These are phyloP conservation scores for Uloborus plumipes DNA, from an alignment of 2,888 invertebrate genomes.

Conservation along the genomic window DNA sequence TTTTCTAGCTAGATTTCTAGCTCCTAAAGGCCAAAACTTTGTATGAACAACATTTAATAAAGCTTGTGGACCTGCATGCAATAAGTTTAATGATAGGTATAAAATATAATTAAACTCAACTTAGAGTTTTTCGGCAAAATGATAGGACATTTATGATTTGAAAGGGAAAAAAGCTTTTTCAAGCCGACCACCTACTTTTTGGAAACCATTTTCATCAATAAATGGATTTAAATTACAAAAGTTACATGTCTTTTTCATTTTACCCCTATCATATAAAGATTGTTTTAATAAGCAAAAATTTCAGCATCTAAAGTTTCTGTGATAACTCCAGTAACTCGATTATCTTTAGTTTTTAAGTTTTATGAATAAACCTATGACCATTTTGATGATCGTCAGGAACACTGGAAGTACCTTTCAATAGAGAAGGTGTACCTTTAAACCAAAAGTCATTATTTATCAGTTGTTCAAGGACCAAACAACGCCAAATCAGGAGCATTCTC, in stretches of 20 bases:
- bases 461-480: background rate
- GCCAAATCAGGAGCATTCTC: constrained; percentile 7
- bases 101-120: background rate
- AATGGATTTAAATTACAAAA: background rate
- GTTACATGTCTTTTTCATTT: background rate
- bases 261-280: background rate
- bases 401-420: too few relatives aligned
- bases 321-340: background rate
- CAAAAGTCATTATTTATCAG: too few relatives aligned
- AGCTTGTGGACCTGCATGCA: constrained; percentile 5
- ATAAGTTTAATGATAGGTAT: background rate
- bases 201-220: background rate
- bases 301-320: background rate
- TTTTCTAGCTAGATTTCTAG: background rate
- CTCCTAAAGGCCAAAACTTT: constrained; percentile 13
- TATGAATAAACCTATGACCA: too few relatives aligned
- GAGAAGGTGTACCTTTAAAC: too few relatives aligned
- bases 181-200: constrained; percentile 5
- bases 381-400: too few relatives aligned
- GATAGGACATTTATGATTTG: constrained; percentile 1
- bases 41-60: background rate
- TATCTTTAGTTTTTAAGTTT: too few relatives aligned
- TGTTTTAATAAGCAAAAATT: background rate
- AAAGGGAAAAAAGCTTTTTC: background rate
- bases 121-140: constrained; percentile 2